Conservation (phyloP, 1,140 invertebrate species). For the Campoletis sonorensis region DNA sequence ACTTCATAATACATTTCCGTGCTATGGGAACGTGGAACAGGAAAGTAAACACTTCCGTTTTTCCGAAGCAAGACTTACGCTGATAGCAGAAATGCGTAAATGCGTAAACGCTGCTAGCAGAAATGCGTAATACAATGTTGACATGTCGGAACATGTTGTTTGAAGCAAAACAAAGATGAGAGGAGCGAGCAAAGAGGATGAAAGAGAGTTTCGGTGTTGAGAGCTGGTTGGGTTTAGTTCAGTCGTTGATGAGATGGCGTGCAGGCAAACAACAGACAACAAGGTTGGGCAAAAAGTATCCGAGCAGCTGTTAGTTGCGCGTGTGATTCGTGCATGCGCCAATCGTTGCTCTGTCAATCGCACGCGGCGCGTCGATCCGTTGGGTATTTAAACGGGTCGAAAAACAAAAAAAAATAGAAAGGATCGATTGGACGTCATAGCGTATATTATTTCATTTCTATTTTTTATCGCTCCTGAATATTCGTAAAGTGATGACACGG, state of each 20-base stretch:
- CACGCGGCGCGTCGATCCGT: neutral
- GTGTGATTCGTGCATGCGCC: slow-evolving; percentile 30
- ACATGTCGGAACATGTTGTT: too few species aligned
- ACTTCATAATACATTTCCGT: too few species aligned
- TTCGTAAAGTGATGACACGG: neutral
- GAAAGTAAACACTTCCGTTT: too few species aligned
- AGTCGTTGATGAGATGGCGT: slow-evolving; percentile 39
- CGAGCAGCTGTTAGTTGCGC: slow-evolving; percentile 41
- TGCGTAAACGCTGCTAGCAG: too few species aligned
- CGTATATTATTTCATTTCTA: neutral
- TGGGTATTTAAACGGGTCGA: neutral
- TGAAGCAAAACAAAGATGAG: neutral
- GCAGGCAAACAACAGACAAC: neutral
- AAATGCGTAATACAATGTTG: too few species aligned
- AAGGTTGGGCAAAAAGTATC: slow-evolving; percentile 22
- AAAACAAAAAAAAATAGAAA: slow-evolving; percentile 3
- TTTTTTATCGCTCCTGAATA: neutral
- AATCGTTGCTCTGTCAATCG: neutral
- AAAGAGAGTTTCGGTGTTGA: neutral
- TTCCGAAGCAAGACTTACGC: too few species aligned
- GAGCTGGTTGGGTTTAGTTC: neutral
- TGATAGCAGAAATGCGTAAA: too few species aligned
- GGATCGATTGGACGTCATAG: neutral
- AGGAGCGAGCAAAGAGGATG: neutral
- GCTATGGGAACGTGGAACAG: too few species aligned